Evolutionary conservation across 2,113 vertebrate species (phyloP).

Genomic region (Osmerus eperlanus): DNA sequence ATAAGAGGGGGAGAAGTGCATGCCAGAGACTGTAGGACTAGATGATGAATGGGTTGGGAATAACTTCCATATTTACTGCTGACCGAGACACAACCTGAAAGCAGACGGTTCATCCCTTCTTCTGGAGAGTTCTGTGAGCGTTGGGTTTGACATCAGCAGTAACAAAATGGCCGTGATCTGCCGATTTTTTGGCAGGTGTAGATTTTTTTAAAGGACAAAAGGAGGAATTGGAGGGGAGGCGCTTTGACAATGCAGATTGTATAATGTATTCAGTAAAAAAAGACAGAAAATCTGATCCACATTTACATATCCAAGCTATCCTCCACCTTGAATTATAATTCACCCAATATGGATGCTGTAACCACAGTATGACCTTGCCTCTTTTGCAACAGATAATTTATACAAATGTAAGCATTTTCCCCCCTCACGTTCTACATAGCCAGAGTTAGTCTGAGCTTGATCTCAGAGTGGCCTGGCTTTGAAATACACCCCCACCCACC

Average conservation of each 20-base stretch:
- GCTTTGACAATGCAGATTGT: conserved; percentile 33
- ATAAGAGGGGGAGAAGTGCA: no score
- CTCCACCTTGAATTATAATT: conserved; percentile 42
- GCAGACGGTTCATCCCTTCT: background rate
- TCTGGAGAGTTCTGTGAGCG: background rate
- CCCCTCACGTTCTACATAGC: conserved; percentile 34
- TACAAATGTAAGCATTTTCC: conserved; percentile 67
- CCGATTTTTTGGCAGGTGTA: conserved; percentile 40
- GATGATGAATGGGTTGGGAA: no score
- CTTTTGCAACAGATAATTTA: conserved; percentile 65
- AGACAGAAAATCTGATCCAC: conserved; percentile 38
- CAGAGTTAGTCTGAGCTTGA: conserved; percentile 50
- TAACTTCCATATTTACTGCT: no score
- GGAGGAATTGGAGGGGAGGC: background rate
- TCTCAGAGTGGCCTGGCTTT: conserved; percentile 36
- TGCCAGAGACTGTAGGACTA: no score
- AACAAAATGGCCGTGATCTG: conserved; percentile 32
- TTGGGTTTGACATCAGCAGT: conserved; percentile 25
- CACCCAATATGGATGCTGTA: conserved; percentile 40
- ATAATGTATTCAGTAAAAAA: conserved; percentile 21
- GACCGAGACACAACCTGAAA: no score
- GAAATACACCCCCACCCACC: conserved; percentile 31
- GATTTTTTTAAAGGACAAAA: conserved; percentile 27
- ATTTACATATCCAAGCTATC: conserved; percentile 41
- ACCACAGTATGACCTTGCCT: conserved; percentile 57